These are phyloP conservation scores for Corvus hawaiiensis DNA, from an alignment of 2,113 vertebrate genomes.

Conservation along the genomic window DNA sequence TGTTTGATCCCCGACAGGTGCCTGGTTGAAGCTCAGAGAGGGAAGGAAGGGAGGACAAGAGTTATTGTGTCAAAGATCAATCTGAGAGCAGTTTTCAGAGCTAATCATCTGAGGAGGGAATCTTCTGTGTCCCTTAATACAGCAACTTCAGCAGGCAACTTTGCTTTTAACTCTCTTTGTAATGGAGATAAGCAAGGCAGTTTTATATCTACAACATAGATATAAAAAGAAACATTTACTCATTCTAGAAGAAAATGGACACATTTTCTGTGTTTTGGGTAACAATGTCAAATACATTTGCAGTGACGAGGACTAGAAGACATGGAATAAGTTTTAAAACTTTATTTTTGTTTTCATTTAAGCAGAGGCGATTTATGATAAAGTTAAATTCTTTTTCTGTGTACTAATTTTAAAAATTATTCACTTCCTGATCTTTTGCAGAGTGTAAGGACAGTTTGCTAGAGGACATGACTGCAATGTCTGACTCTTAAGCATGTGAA, in stretches of 20 bases:
- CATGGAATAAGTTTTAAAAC: background rate
- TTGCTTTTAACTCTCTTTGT: background rate
- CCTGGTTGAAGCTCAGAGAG: background rate
- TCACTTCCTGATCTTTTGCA: background rate
- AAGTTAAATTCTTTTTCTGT: background rate
- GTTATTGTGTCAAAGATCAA: background rate
- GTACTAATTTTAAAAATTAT: background rate
- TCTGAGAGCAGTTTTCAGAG: background rate
- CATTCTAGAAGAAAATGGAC: background rate
- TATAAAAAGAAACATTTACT: background rate
- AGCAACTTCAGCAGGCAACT: background rate
- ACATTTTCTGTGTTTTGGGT: background rate
- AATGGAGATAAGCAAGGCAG: background rate
- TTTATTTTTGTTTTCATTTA: background rate
- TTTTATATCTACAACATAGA: background rate
- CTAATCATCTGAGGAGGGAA: background rate
- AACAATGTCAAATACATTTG: background rate
- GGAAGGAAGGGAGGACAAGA: background rate
- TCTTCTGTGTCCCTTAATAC: background rate
- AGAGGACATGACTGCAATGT: background rate
- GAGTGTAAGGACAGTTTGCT: background rate
- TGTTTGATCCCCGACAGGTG: background rate
- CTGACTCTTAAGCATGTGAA: background rate
- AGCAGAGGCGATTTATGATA: background rate
- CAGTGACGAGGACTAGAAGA: background rate